Evolutionary conservation across 1,140 invertebrate genomes (phyloP).

Genomic region (Amyelois transitella): DNA sequence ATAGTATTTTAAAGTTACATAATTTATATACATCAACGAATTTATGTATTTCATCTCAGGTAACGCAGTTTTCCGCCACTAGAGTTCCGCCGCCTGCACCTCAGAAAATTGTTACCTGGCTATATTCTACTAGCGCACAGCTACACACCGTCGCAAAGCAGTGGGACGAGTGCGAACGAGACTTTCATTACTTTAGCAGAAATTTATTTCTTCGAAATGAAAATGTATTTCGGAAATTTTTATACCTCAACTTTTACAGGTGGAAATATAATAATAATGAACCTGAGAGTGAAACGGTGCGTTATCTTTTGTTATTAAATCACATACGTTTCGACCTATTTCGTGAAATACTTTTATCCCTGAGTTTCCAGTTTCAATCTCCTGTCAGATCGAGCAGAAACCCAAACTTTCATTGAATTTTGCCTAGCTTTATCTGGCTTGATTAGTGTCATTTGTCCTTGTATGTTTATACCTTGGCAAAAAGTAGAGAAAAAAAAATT

Average conservation of each 20-base stretch:
- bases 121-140: constrained; percentile 1
- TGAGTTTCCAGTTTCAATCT: no score
- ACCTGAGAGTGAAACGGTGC: neutral
- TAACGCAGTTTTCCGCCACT: constrained; percentile 41
- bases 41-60: no score
- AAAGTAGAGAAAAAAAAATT: no score
- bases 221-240: constrained; percentile 2
- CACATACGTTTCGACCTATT: no score
- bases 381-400: no score
- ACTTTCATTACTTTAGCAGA: constrained; percentile 14
- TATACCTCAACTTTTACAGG: constrained; percentile 2
- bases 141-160: constrained; percentile 14
- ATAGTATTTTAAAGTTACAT: no score
- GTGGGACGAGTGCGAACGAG: constrained; percentile 18
- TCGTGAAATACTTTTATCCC: no score
- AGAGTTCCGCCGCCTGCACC: constrained; percentile 1
- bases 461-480: no score
- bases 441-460: no score
- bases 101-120: constrained; percentile 38
- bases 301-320: neutral
- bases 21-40: no score
- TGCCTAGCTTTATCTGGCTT: no score
- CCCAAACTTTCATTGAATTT: no score
- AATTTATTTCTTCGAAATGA: constrained; percentile 4
- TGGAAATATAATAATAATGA: neutral